Evolutionary conservation across 2,797 vertebrate genomes (phyloP).

Genomic region (Acridotheres tristis): DNA sequence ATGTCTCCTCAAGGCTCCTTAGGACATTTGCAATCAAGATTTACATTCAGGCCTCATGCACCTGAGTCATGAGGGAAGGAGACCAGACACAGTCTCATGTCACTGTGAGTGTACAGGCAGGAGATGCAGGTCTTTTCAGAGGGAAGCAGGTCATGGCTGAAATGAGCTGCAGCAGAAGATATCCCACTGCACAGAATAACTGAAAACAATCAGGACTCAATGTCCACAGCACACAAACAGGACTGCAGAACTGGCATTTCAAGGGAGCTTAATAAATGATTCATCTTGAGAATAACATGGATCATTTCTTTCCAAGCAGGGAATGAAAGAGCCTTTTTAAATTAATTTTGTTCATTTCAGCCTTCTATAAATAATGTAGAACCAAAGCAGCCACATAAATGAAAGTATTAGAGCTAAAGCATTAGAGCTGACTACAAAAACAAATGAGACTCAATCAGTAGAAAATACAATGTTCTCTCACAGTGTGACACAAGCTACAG

Average conservation of each 20-base stretch:
- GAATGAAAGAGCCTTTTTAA: not conserved
- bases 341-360: not conserved
- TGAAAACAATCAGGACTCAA: not conserved
- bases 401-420: not conserved
- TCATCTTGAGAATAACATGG: not conserved
- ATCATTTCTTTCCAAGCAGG: not conserved
- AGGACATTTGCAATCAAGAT: not conserved
- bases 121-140: not conserved
- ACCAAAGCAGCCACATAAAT: not conserved
- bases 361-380: conserved; percentile 11
- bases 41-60: not conserved
- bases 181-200: not conserved
- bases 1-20: not conserved
- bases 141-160: not conserved
- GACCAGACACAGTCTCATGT: not conserved
- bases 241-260: not conserved
- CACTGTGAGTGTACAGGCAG: not conserved
- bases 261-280: not conserved
- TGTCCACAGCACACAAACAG: not conserved
- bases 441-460: not conserved
- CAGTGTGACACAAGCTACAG: not conserved
- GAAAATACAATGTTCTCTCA: not conserved
- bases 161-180: not conserved
- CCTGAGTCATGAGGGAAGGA: not conserved
- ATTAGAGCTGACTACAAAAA: not conserved